A percentile compares a stretch with the other conserved stretches of the same genome.
Conservation (phyloP, 2,797 vertebrate genomes). For the Threskiornis aethiopicus region DNA sequence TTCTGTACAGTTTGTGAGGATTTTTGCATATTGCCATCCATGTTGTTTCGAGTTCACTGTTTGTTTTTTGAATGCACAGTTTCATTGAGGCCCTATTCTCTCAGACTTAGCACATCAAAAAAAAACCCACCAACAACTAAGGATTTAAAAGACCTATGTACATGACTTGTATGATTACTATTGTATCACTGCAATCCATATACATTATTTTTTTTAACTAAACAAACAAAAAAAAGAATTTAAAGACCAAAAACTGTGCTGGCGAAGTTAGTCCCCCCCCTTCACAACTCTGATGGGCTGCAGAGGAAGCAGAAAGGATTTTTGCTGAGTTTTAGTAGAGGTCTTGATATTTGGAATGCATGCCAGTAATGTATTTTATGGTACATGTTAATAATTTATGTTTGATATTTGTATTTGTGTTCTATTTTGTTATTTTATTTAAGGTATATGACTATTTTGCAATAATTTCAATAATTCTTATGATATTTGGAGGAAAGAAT, state of each 20-base stretch:
- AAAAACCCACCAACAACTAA: not conserved
- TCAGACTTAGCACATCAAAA: slow-evolving; percentile 30
- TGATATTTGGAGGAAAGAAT: slow-evolving; percentile 79
- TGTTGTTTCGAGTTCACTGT: slow-evolving; percentile 73
- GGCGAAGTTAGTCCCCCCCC: slow-evolving; percentile 56
- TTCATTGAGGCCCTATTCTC: slow-evolving; percentile 79
- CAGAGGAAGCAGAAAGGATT: slow-evolving; percentile 60
- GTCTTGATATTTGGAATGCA: slow-evolving; percentile 80
- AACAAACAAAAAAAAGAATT: slow-evolving; percentile 57
- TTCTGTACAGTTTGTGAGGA: slow-evolving; percentile 85
- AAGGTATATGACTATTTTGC: slow-evolving; percentile 78
- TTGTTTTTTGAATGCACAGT: slow-evolving; percentile 80
- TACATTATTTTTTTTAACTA: slow-evolving; percentile 69
- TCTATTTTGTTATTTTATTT: slow-evolving; percentile 77
- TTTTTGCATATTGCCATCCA: slow-evolving; percentile 82
- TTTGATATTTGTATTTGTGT: slow-evolving; percentile 82
- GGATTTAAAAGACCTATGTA: slow-evolving; percentile 44
- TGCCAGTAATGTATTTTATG: slow-evolving; percentile 81
- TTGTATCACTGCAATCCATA: slow-evolving; percentile 63
- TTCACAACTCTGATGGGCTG: slow-evolving; percentile 47
- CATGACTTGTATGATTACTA: slow-evolving; percentile 60
- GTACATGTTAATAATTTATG: slow-evolving; percentile 78
- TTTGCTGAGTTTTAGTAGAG: slow-evolving; percentile 72
- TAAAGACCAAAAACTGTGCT: slow-evolving; percentile 87
- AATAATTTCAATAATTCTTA: slow-evolving; percentile 79